Evolutionary conservation across 2,888 invertebrate genomes (phyloP).

Genomic region (Daptonema setosum): DNA sequence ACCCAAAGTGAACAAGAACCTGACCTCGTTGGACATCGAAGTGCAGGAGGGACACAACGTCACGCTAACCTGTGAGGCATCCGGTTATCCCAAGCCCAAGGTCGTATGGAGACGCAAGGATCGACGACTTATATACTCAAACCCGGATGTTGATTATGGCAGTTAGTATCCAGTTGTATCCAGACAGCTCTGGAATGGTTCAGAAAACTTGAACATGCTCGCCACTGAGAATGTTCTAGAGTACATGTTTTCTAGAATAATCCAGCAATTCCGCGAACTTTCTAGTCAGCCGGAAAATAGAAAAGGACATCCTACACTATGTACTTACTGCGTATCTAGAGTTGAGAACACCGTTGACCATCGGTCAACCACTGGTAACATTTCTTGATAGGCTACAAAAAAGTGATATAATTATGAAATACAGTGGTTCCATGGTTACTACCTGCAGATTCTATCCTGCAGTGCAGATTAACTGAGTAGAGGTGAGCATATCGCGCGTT

Average conservation of each 20-base stretch:
- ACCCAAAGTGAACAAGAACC: conserved; percentile 67
- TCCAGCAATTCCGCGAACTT: background rate
- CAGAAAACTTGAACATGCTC: background rate
- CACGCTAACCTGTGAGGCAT: conserved; percentile 4
- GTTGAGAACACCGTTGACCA: too few relatives aligned
- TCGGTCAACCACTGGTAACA: too few relatives aligned
- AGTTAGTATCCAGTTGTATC: background rate
- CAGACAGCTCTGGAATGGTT: background rate
- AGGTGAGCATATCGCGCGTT: too few relatives aligned
- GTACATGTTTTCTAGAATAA: background rate
- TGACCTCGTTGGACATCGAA: conserved; percentile 64
- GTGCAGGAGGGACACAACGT: conserved; percentile 29
- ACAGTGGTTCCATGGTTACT: too few relatives aligned
- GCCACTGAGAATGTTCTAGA: background rate
- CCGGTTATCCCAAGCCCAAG: conserved; percentile 5
- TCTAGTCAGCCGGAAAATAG: too few relatives aligned
- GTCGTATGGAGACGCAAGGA: conserved; percentile 3
- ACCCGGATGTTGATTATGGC: background rate
- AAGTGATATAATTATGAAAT: too few relatives aligned
- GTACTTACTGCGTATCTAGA: too few relatives aligned
- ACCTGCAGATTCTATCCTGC: too few relatives aligned
- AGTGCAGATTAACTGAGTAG: too few relatives aligned
- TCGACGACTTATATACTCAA: background rate
- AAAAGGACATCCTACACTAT: too few relatives aligned
- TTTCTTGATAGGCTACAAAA: too few relatives aligned